phyloP scores from a whole-genome alignment of 2,797 vertebrate species.

The Sebastes itinus region DNA sequence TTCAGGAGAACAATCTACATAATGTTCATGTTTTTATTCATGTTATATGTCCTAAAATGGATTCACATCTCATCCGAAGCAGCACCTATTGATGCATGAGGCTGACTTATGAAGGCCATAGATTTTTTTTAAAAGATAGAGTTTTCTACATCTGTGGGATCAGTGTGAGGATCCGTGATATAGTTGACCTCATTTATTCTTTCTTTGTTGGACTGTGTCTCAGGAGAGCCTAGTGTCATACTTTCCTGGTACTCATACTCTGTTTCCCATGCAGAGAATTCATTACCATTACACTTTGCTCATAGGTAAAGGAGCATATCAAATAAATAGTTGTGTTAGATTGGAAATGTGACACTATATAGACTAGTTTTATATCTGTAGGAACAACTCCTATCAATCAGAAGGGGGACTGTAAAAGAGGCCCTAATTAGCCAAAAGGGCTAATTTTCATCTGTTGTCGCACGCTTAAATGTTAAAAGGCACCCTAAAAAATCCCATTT shows the following conservation, averaged over 20 bases:
- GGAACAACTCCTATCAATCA: neutral
- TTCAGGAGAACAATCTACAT: constrained; percentile 50
- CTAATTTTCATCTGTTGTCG: neutral
- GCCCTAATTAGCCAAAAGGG: neutral
- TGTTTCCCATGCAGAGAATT: neutral
- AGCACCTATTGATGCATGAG: constrained; percentile 18
- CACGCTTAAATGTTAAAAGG: neutral
- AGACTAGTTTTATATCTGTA: neutral
- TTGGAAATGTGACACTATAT: neutral
- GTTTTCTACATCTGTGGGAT: neutral
- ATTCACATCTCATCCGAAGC: constrained; percentile 3
- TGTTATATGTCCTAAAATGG: constrained; percentile 10
- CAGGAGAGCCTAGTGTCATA: neutral
- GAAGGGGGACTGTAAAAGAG: neutral
- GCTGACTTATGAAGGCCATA: constrained; percentile 28
- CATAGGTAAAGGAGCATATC: neutral
- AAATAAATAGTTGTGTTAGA: neutral
- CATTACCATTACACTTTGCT: neutral
- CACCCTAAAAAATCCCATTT: too few relatives aligned
- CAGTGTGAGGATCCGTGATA: neutral
- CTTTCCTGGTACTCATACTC: neutral
- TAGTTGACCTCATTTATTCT: neutral
- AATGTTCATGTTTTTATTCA: constrained; percentile 75
- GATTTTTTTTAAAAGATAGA: neutral
- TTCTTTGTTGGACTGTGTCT: neutral